Base-by-base conservation (phyloP, 2,797 vertebrate genomes). In the Danio albolineatus region DNA sequence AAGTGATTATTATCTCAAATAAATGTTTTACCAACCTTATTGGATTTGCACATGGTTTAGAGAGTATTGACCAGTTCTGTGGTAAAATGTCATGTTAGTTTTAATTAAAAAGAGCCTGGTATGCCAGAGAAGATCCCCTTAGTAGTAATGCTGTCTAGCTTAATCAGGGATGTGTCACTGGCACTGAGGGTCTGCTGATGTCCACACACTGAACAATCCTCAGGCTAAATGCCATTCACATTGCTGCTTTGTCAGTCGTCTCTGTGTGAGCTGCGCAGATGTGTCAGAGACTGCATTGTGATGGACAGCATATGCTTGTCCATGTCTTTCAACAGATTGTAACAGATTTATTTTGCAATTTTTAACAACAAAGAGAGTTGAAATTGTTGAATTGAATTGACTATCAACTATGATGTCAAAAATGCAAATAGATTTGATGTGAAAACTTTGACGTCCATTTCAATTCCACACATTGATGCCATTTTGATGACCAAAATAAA, bases 1-100 rank as follows among this genome's bases (percentile, higher is more conserved):
- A 83, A 74, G 72, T 79, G 82, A 79, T 79, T 79, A 69, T 79
- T 79, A 83, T 83, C 82, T 79, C 57, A 49, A 71, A 62, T 65
- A 83, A 79, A 62, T 76, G 64, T 71, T 71, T 73, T 76, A 78
- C 64, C 72, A 70, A 57, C 39, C 57, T 19, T 83, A 70, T 61
- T 76, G 81, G 56, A 64, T 72, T 43, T 72, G 46, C 57, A 48
- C 21, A 19, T 53, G 76, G 41, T 69, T 74, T 75, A 64, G 21
- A 41, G 41, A 19, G n/a, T 79, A 71, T 83, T 78, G 76, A 74
- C 70, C 69, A 72, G 51, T 78, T 54, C 48, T 74, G 46, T 19
- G 43, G 28, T 69, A 61, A 61, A 67, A 78, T 74, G 70, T 61
- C 77, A 79, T 74, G 76, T 46, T 77, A 74, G 60, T 54, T 66